phyloP scores from a whole-genome alignment of 2,888 invertebrate species.

The Aethes cnicana region DNA sequence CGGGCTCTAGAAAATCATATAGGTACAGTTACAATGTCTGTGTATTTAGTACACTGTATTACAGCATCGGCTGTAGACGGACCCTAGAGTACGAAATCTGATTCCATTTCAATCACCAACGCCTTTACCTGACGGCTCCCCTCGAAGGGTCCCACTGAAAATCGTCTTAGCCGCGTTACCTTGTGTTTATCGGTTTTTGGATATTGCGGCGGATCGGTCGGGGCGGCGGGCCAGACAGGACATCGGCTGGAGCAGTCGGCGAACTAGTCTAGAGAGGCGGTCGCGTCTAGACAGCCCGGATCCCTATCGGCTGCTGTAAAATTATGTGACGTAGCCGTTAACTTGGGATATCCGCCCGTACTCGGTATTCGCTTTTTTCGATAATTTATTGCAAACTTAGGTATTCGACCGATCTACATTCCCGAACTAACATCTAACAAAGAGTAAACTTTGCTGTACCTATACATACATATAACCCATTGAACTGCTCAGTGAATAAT shows the following conservation, averaged over 20 bases:
- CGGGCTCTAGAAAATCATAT: too few species aligned
- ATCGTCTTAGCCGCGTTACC: conserved; percentile 56
- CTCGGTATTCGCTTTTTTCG: conserved; percentile 51
- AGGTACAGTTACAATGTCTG: too few species aligned
- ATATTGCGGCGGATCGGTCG: conserved; percentile 61
- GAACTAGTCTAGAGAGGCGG: conserved; percentile 65
- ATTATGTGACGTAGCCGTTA: conserved; percentile 69
- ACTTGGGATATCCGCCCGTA: conserved; percentile 55
- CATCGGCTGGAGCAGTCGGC: conserved; percentile 51
- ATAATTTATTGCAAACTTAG: conserved; percentile 35
- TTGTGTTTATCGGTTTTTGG: conserved; percentile 49
- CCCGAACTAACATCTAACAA: conserved; percentile 6
- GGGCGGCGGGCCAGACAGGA: conserved; percentile 40
- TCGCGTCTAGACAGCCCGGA: conserved; percentile 74
- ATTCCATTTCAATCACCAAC: conserved; percentile 28
- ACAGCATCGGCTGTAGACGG: too few species aligned
- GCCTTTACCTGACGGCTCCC: conserved; percentile 44
- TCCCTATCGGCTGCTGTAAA: conserved; percentile 72
- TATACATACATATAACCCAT: background rate
- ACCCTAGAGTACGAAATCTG: conserved; percentile 2
- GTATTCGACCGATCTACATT: conserved; percentile 28
- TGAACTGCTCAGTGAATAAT: background rate
- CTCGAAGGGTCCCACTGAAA: conserved; percentile 49
- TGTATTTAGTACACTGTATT: too few species aligned
- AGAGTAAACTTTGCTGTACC: background rate